phyloP scores from a whole-genome alignment of 1,140 invertebrate species.

The Anastrepha obliqua region DNA sequence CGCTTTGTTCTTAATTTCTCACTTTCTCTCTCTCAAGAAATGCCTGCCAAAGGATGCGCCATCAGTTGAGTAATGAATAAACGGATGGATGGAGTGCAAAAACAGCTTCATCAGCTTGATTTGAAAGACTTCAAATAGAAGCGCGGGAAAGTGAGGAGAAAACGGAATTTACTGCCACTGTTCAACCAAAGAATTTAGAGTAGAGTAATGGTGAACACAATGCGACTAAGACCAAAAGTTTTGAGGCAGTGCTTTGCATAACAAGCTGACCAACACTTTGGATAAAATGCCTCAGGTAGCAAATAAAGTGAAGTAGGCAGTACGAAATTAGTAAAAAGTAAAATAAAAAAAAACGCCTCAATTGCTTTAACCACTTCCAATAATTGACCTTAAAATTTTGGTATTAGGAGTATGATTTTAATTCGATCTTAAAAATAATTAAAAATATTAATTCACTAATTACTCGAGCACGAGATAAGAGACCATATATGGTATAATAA shows the following conservation, averaged over 20 bases:
- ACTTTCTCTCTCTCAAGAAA: not conserved
- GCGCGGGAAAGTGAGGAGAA: too few relatives aligned
- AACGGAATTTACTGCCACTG: too few relatives aligned
- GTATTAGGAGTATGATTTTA: too few relatives aligned
- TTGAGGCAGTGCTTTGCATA: not conserved
- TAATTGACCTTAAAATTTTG: too few relatives aligned
- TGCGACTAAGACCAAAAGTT: not conserved
- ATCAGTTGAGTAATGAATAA: not conserved
- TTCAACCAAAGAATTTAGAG: too few relatives aligned
- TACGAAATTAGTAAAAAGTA: not conserved
- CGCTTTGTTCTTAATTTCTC: conserved; percentile 43
- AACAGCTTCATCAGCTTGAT: not conserved
- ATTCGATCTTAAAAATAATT: too few relatives aligned
- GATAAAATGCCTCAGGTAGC: not conserved
- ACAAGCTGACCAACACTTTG: not conserved
- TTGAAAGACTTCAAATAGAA: too few relatives aligned
- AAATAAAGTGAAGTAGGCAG: not conserved
- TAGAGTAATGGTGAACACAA: not conserved
- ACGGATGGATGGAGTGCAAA: conserved; percentile 4
- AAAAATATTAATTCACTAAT: too few relatives aligned
- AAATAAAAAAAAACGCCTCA: not conserved
- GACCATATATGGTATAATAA: too few relatives aligned
- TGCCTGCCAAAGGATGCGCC: not conserved
- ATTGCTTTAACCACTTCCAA: too few relatives aligned
- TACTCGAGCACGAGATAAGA: too few relatives aligned